Conservation (phyloP, 1,140 invertebrate species). For the Drosophila persimilis region DNA sequence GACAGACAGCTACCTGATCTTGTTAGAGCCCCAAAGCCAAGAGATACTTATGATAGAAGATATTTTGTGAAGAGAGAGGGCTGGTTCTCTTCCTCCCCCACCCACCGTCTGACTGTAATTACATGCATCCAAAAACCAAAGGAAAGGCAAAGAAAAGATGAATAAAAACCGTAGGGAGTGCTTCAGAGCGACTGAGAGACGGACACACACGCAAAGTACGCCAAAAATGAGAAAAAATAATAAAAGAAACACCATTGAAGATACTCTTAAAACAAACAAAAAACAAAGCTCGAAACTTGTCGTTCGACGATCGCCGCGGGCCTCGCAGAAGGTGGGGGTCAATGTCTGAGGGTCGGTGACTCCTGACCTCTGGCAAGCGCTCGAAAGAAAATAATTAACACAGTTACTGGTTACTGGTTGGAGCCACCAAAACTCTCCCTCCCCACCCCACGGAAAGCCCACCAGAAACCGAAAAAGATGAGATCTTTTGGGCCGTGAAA, state of each 20-base stretch:
- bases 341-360: constrained; percentile 70
- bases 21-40: constrained; percentile 14
- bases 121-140: constrained; percentile 13
- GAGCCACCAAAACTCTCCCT: too few relatives aligned
- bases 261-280: constrained; percentile 21
- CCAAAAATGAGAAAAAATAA: constrained; percentile 16
- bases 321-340: constrained; percentile 59
- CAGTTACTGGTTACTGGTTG: too few relatives aligned
- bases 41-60: background rate
- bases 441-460: too few relatives aligned
- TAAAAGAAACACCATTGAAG: constrained; percentile 3
- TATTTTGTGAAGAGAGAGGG: constrained; percentile 2
- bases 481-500: too few relatives aligned
- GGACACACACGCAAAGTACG: constrained; percentile 38
- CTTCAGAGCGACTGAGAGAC: constrained; percentile 22
- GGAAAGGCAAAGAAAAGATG: background rate
- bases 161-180: constrained; percentile 8
- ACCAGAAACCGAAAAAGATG: background rate
- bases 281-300: constrained; percentile 64
- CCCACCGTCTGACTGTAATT: constrained; percentile 8
- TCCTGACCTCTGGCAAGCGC: constrained; percentile 48
- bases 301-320: constrained; percentile 54
- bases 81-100: too few relatives aligned
- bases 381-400: constrained; percentile 21
- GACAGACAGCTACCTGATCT: constrained; percentile 29